These are phyloP conservation scores for Megalurothrips usitatus DNA, from an alignment of 2,888 invertebrate genomes.

Conservation along the genomic window DNA sequence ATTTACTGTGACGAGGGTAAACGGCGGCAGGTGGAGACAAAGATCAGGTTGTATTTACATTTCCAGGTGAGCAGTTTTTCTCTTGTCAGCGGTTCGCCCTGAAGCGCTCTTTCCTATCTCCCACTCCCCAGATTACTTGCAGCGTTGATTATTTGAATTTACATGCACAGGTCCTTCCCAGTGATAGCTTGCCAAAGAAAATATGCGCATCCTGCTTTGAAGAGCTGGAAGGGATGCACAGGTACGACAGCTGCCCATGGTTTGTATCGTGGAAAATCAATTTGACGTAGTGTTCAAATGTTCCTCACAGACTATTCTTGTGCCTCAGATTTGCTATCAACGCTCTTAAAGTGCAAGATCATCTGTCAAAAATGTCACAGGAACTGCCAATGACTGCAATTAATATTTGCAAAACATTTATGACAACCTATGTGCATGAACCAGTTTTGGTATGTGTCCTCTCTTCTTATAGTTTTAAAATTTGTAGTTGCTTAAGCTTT, in stretches of 20 bases:
- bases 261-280: neutral
- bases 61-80: neutral
- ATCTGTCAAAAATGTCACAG: neutral
- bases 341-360: neutral
- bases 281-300: neutral
- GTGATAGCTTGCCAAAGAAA: conserved; percentile 9
- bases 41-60: conserved; percentile 5
- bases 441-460: neutral
- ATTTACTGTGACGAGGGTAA: conserved; percentile 20
- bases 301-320: neutral
- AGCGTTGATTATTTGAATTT: neutral
- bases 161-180: neutral
- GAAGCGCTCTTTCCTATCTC: neutral
- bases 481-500: neutral
- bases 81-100: neutral
- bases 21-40: conserved; percentile 5
- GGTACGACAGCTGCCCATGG: neutral
- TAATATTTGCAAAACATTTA: conserved; percentile 7
- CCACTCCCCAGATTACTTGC: too few relatives aligned
- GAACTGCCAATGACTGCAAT: neutral
- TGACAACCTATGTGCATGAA: conserved; percentile 8
- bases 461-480: neutral
- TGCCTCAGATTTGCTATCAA: neutral
- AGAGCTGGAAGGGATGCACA: conserved; percentile 13
- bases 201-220: neutral